Evolutionary conservation across 2,888 invertebrate species (phyloP).

Genomic region (Cosmorhoe ocellata): DNA sequence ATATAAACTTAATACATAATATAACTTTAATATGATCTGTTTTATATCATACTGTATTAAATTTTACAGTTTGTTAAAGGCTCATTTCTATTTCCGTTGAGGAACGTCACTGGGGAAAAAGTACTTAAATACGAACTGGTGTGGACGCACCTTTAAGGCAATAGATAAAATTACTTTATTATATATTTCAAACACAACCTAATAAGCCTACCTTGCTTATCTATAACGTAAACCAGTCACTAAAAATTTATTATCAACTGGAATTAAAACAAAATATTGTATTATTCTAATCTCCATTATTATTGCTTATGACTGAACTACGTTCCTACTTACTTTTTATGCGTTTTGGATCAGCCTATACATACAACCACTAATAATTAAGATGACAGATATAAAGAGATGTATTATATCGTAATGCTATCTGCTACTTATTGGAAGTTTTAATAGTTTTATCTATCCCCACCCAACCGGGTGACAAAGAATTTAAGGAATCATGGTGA

Average conservation of each 20-base stretch:
- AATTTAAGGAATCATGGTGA: conserved; percentile 16
- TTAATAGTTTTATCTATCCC: not conserved
- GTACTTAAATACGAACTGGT: not conserved
- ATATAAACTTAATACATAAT: no score
- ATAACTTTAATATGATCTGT: no score
- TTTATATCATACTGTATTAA: no score
- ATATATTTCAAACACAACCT: not conserved
- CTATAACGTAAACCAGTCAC: no score
- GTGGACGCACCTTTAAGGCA: conserved; percentile 1
- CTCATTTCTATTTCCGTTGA: not conserved
- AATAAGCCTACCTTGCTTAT: no score
- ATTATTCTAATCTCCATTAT: no score
- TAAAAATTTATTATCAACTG: no score
- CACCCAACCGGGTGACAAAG: conserved; percentile 2
- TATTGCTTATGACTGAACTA: no score
- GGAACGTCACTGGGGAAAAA: not conserved
- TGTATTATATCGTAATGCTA: no score
- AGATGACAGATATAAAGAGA: not conserved
- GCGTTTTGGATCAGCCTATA: no score
- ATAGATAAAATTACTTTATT: not conserved
- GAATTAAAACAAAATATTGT: not conserved
- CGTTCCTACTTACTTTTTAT: no score
- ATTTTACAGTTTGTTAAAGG: not conserved
- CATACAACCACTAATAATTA: no score
- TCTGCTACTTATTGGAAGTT: not conserved